These are phyloP conservation scores for Aldabrachelys gigantea DNA, from an alignment of 2,113 vertebrate species.

Conservation along the genomic window DNA sequence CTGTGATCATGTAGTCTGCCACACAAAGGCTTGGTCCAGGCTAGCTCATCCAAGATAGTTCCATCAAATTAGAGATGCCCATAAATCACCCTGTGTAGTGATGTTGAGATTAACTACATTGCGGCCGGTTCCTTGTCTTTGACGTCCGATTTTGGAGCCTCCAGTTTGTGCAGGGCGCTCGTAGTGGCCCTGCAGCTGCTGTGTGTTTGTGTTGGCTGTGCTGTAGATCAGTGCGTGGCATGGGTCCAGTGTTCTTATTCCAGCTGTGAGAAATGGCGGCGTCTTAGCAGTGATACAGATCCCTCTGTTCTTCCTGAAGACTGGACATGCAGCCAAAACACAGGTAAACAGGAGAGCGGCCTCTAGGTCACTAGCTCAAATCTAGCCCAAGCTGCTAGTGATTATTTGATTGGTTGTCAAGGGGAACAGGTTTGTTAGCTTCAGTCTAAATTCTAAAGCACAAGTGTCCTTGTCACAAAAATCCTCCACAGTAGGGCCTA, in stretches of 20 bases:
- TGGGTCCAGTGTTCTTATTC: conserved; percentile 78
- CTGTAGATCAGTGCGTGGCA: conserved; percentile 60
- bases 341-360: conserved; percentile 49
- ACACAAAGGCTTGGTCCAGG: background rate
- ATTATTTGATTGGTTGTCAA: background rate
- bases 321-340: conserved; percentile 77
- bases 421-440: background rate
- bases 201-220: background rate
- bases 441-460: background rate
- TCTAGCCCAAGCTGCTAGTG: background rate
- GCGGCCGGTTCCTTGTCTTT: background rate
- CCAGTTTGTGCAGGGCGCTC: background rate
- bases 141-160: background rate
- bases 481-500: background rate
- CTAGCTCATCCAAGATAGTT: background rate
- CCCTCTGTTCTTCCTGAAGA: conserved; percentile 74
- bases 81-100: background rate
- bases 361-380: background rate
- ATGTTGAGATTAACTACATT: background rate
- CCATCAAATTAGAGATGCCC: background rate
- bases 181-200: background rate
- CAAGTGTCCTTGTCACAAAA: background rate
- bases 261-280: conserved; percentile 79
- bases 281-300: conserved; percentile 60
- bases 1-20: background rate